These are phyloP conservation scores for Bombyx huttoni DNA, from an alignment of 2,888 invertebrate species.

Conservation along the genomic window DNA sequence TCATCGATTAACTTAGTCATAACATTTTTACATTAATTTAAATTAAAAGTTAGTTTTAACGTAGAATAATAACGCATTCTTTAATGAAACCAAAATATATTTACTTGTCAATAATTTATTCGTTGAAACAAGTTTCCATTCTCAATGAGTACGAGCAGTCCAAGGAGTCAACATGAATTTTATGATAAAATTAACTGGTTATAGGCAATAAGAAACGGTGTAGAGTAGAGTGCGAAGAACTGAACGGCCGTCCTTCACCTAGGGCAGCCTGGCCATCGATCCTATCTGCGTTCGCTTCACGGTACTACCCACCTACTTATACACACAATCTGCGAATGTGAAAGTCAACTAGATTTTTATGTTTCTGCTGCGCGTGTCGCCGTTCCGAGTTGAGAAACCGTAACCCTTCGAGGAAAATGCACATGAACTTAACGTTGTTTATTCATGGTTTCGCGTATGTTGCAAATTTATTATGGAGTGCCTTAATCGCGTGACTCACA, in stretches of 20 bases:
- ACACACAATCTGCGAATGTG: background rate
- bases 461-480: constrained; percentile 45
- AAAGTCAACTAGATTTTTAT: background rate
- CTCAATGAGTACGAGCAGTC: background rate
- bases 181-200: background rate
- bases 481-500: constrained; percentile 63
- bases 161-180: background rate
- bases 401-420: background rate
- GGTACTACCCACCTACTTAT: constrained; percentile 53
- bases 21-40: background rate
- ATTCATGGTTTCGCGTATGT: constrained; percentile 7
- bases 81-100: background rate
- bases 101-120: background rate
- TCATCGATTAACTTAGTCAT: background rate
- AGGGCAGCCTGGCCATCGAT: constrained; percentile 57
- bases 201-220: constrained; percentile 28
- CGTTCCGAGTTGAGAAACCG: background rate
- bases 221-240: constrained; percentile 40
- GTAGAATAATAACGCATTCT: background rate
- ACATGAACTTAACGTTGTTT: constrained; percentile 9
- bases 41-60: background rate
- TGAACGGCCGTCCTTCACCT: constrained; percentile 61
- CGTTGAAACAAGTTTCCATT: background rate
- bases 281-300: constrained; percentile 45
- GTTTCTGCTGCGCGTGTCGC: background rate